Evolutionary conservation across 2,888 invertebrate species (phyloP).

Genomic region (Nephrotoma guestfalica): DNA sequence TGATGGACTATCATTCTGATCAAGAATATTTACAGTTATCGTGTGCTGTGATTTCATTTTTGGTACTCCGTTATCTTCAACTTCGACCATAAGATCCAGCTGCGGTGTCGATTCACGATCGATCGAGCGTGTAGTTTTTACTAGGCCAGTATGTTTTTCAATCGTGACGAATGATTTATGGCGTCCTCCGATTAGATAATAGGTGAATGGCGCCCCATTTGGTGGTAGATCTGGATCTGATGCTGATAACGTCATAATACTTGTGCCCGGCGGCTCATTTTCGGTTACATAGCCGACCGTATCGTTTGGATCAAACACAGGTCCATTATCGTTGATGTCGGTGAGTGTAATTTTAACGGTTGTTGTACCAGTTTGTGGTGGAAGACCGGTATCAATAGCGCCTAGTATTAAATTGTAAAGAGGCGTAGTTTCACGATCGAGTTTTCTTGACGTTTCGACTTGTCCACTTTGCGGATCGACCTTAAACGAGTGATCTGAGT

Average conservation of each 20-base stretch:
- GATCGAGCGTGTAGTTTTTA: conserved; percentile 61
- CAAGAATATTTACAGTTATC: conserved; percentile 59
- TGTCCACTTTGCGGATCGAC: conserved; percentile 76
- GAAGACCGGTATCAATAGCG: conserved; percentile 76
- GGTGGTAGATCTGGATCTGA: conserved; percentile 80
- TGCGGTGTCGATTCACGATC: conserved; percentile 70
- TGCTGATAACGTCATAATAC: conserved; percentile 71
- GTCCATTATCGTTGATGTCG: conserved; percentile 91
- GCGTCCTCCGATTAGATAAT: conserved; percentile 60
- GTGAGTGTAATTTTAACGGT: conserved; percentile 63
- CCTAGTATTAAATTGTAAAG: conserved; percentile 65
- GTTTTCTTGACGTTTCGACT: conserved; percentile 55
- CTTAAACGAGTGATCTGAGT: conserved; percentile 68
- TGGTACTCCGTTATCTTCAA: conserved; percentile 77
- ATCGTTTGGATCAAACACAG: conserved; percentile 57
- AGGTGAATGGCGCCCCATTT: conserved; percentile 82
- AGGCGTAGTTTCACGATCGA: conserved; percentile 71
- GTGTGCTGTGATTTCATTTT: conserved; percentile 68
- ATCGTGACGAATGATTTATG: conserved; percentile 62
- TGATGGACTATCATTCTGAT: conserved; percentile 86
- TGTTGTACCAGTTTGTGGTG: conserved; percentile 85
- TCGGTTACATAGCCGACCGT: conserved; percentile 68
- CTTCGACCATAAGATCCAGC: conserved; percentile 62
- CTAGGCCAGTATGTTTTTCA: conserved; percentile 63
- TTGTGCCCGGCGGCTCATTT: conserved; percentile 72